These are phyloP conservation scores for Ischnura elegans DNA, from an alignment of 2,888 invertebrate species.

Conservation along the genomic window DNA sequence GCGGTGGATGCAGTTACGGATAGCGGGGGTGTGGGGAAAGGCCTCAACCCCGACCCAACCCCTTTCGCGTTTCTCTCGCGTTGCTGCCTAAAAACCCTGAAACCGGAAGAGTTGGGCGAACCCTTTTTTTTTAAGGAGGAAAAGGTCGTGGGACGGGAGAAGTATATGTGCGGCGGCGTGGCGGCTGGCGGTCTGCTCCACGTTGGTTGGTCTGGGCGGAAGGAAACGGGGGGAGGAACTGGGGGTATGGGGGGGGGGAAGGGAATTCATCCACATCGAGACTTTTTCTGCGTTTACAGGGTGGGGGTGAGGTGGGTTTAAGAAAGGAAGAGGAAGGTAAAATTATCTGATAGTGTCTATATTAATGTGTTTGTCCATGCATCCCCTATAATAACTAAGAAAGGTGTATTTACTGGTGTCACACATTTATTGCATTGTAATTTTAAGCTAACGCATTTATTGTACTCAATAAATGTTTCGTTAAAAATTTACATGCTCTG, in stretches of 20 bases:
- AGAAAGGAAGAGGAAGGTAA: too few species aligned
- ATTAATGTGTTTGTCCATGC: background rate
- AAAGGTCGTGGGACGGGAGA: background rate
- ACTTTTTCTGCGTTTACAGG: background rate
- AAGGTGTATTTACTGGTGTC: too few species aligned
- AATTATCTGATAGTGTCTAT: too few species aligned
- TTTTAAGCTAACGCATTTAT: too few species aligned
- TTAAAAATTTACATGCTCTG: too few species aligned
- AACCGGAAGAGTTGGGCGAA: slow-evolving; percentile 4
- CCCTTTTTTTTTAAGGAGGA: background rate
- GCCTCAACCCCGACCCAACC: background rate
- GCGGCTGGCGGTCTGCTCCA: background rate
- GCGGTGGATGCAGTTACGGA: background rate
- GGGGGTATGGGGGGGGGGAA: background rate
- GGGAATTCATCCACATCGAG: background rate
- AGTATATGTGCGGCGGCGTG: background rate
- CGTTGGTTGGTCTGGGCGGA: background rate
- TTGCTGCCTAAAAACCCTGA: slow-evolving; percentile 23
- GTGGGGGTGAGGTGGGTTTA: background rate
- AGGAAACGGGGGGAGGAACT: background rate
- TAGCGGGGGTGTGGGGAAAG: background rate
- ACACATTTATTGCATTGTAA: too few species aligned
- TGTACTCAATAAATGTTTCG: too few species aligned
- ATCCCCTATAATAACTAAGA: too few species aligned
- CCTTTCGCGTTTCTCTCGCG: background rate